Conservation (phyloP, 2,888 invertebrate genomes). For the Caenorhabditis sulstoni region DNA sequence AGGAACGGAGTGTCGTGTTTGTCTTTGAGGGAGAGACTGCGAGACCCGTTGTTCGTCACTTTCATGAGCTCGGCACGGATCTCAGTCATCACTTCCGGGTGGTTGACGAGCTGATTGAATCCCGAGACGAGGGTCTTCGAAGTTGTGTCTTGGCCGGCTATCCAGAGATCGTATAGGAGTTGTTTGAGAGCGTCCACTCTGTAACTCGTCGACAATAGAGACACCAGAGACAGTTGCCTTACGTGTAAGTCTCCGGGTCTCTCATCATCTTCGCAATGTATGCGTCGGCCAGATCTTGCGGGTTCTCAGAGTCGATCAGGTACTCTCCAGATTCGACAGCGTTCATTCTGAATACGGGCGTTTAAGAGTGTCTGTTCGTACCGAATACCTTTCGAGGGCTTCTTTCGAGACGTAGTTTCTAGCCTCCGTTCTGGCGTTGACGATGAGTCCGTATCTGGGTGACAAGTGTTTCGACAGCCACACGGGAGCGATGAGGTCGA, state of each 20-base stretch:
- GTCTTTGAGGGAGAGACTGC: constrained; percentile 5
- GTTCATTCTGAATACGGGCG: neutral
- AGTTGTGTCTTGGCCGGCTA: constrained; percentile 38
- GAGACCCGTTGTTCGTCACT: constrained; percentile 2
- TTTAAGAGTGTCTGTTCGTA: no score
- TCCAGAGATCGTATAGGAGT: constrained; percentile 34
- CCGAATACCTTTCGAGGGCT: neutral
- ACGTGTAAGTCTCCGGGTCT: constrained; percentile 6
- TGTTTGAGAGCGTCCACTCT: constrained; percentile 18
- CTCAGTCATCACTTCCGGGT: constrained; percentile 1
- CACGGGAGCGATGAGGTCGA: constrained; percentile 15
- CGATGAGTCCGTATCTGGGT: neutral
- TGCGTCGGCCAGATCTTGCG: constrained; percentile 18
- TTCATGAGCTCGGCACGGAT: constrained; percentile 10
- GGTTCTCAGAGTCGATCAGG: constrained; percentile 7
- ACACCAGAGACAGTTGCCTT: neutral
- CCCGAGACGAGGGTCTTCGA: constrained; percentile 28
- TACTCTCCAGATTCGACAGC: constrained; percentile 9
- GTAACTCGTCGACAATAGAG: no score
- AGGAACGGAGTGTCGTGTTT: constrained; percentile 16
- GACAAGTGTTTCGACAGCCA: constrained; percentile 27
- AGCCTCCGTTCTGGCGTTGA: neutral
- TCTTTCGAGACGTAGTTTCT: constrained; percentile 13
- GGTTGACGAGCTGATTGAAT: constrained; percentile 29
- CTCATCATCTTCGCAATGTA: constrained; percentile 21